Conservation (phyloP, 1,140 invertebrate genomes). For the Leptinotarsa lineolata region DNA sequence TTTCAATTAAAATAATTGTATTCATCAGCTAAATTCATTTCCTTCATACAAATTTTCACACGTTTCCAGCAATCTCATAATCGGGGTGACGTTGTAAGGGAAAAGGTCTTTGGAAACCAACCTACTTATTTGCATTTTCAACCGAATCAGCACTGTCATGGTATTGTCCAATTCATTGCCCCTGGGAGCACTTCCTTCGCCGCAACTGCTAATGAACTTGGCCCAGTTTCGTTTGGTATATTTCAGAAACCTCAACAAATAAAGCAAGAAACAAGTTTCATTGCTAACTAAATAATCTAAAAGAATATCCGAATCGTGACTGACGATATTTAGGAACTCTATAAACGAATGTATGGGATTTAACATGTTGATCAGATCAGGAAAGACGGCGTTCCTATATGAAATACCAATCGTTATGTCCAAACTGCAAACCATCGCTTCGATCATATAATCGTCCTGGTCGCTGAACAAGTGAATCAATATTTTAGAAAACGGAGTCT, state of each 20-base stretch:
- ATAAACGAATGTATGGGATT: slow-evolving; percentile 83
- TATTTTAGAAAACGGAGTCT: slow-evolving; percentile 84
- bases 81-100: slow-evolving; percentile 88
- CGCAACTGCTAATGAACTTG: slow-evolving; percentile 79
- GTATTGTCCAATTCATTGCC: slow-evolving; percentile 74
- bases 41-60: slow-evolving; percentile 86
- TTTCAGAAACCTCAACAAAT: slow-evolving; percentile 83
- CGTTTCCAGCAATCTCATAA: slow-evolving; percentile 79
- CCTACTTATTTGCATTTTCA: slow-evolving; percentile 79
- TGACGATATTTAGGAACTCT: slow-evolving; percentile 81
- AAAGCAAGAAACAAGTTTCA: slow-evolving; percentile 88
- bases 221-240: slow-evolving; percentile 83
- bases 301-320: slow-evolving; percentile 79
- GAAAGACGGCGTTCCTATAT: slow-evolving; percentile 76
- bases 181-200: slow-evolving; percentile 56
- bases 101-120: slow-evolving; percentile 82
- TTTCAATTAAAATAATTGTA: slow-evolving; percentile 4
- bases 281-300: slow-evolving; percentile 88
- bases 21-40: slow-evolving; percentile 69
- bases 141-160: slow-evolving; percentile 80
- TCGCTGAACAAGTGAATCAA: slow-evolving; percentile 86
- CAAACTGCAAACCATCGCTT: slow-evolving; percentile 89
- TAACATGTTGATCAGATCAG: slow-evolving; percentile 76
- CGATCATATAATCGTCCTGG: slow-evolving; percentile 88
- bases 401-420: slow-evolving; percentile 85